Evolutionary conservation across 2,797 vertebrate species (phyloP), one percentile per base, ranked within the genome.

Genomic region (Echeneis naucrates): DNA sequence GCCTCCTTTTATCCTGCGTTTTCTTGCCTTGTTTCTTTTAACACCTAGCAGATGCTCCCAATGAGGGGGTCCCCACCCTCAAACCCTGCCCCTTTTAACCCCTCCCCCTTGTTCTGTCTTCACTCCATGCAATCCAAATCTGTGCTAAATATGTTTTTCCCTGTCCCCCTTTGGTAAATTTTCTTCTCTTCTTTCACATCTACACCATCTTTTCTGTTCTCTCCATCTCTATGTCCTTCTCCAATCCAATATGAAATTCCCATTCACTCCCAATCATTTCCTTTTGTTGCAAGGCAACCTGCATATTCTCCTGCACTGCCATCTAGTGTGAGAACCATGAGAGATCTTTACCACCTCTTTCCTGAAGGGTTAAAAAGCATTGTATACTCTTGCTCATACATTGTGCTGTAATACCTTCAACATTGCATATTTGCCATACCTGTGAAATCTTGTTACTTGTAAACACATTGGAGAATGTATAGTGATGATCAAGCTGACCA

Each of bases 41-140:
- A 72, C 72, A 82, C 58, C 77, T 75, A 71, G 54, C 58, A 40
- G 81, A 84, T 85, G 72, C 81, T 83, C 76, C 59, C 68, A 63
- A 68, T 32, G 0, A 78, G 54, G 65, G 68, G 66, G 27, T 66
- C 58, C 9, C 65, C 74, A 77, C 59, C 76, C 62, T 47, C 60
- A 56, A 50, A 71, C 40, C 57, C 54, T 53, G 40, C 50, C 77
- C 68, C 45, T 1, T 72, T 44, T 48, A 65, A 59, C 45, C 45
- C 42, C 56, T 56, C 30, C 63, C 59, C 42, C 32, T 57, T 24
- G n/a, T 26, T 24, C 8, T 40, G 45, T 17, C 5, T 4, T 35
- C 51, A 24, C 44, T 32, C 57, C 75, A 50, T 63, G 6, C 3
- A 40, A 64, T 57, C 42, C 7, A 35, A 27, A 35, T 12, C 61